Evolutionary conservation across 2,113 vertebrate genomes (phyloP).

Genomic region (Lota lota): DNA sequence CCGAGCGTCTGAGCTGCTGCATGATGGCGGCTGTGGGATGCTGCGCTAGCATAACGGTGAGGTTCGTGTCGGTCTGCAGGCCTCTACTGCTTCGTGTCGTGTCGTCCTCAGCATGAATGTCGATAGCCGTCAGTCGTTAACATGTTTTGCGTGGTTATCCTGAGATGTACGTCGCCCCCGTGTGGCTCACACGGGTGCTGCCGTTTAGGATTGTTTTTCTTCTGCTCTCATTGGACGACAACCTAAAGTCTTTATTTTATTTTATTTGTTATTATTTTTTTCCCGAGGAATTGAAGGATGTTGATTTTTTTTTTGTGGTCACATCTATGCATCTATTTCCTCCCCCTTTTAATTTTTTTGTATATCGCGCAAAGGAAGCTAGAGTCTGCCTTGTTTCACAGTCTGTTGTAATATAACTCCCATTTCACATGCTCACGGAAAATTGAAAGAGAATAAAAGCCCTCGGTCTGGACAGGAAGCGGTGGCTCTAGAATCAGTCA

Average conservation of each 20-base stretch:
- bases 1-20: too few species aligned
- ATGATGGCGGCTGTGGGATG: too few species aligned
- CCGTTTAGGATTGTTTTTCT: too few species aligned
- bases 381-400: background rate
- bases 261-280: background rate
- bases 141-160: background rate
- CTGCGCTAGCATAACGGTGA: too few species aligned
- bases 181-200: background rate
- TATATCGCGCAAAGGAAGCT: background rate
- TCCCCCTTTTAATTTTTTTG: background rate
- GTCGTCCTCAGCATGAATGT: conserved; percentile 1
- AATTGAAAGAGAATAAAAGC: background rate
- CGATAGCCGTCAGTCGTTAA: background rate
- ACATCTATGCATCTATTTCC: background rate
- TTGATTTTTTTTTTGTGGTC: background rate
- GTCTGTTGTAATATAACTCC: background rate
- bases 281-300: background rate
- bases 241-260: background rate
- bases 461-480: too few species aligned
- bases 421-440: background rate
- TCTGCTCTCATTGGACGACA: background rate
- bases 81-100: background rate
- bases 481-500: background rate
- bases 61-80: background rate
- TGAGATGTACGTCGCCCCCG: background rate